These are phyloP conservation scores for Macheiramphus alcinus DNA, from an alignment of 2,113 vertebrate species.

Conservation along the genomic window DNA sequence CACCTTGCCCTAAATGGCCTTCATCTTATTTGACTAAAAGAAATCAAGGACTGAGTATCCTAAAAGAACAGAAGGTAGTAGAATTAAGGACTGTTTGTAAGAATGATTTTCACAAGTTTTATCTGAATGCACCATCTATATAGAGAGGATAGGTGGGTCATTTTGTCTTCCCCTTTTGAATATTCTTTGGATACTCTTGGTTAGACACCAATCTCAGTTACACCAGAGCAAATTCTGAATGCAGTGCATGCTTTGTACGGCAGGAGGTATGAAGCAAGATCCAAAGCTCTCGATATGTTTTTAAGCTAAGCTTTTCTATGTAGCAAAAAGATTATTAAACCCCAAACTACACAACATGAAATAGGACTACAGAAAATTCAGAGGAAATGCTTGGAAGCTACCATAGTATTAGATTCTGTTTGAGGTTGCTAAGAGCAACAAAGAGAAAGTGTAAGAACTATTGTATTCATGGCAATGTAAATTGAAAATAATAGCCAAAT, in stretches of 20 bases:
- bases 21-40: neutral
- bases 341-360: neutral
- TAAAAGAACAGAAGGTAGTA: neutral
- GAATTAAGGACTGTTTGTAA: neutral
- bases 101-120: neutral
- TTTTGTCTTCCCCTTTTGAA: neutral
- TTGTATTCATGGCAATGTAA: neutral
- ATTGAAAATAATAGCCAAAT: neutral
- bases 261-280: neutral
- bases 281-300: neutral
- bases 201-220: neutral
- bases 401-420: neutral
- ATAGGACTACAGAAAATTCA: neutral
- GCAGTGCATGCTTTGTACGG: neutral
- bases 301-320: neutral
- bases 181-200: neutral
- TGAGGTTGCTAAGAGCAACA: neutral
- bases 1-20: neutral
- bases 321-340: neutral
- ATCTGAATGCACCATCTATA: neutral
- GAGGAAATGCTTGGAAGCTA: neutral
- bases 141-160: fast-evolving
- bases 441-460: neutral
- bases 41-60: neutral
- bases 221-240: neutral